Base-by-base conservation (phyloP, 2,888 invertebrate genomes). In the Hydriomena furcata region DNA sequence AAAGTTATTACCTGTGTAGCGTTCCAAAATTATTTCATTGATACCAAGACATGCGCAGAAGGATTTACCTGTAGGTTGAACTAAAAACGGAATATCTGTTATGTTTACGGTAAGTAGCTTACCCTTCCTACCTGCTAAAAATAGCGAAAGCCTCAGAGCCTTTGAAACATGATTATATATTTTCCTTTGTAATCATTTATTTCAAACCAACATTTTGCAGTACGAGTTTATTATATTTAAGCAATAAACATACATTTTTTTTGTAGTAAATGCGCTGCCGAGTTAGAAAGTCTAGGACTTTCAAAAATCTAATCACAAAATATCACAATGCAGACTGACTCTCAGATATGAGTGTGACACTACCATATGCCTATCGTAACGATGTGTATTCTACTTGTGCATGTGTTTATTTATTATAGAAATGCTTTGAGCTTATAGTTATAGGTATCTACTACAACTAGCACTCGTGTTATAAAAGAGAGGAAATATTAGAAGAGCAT, bases 1-100 rank as follows among this genome's bases (percentile, higher is more conserved):
- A 31, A 35, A 4, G 10, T 24, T 66, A 61, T 54, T 61, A 65
- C 62, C 32, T 30, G 37, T 20, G 41, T 49, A 48, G 51, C 48
- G 49, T 63, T 60, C 46, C 60, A 58, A 68, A 69, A 69, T 65
- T 67, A 64, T 65, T 67, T 65, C 61, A 69, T 71, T 70, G 65
- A 66, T 64, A 57, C 52, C 37, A 49, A 52, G 52, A 60, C 71
- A 66, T 66, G 65, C 66, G 70, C 63, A 60, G 52, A 52, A 56
- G 5, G 7, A n/a, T 7, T 1, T 38, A 46, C 45, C 27, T 43
- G 35, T 36, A 41, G 40, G 30, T 57, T 61, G 54, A 59, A 60
- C 63, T 70, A 63, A 65, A 66, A 43, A 12, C 23, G 5, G 8
- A 10, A 5, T 27, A 27, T 10, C 42, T 45, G 36, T 24, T 7